Percentiles rank a stretch among this genome's conserved stretches.
Conservation (phyloP, 2,113 vertebrate species). For the Otocyon megalotis region DNA sequence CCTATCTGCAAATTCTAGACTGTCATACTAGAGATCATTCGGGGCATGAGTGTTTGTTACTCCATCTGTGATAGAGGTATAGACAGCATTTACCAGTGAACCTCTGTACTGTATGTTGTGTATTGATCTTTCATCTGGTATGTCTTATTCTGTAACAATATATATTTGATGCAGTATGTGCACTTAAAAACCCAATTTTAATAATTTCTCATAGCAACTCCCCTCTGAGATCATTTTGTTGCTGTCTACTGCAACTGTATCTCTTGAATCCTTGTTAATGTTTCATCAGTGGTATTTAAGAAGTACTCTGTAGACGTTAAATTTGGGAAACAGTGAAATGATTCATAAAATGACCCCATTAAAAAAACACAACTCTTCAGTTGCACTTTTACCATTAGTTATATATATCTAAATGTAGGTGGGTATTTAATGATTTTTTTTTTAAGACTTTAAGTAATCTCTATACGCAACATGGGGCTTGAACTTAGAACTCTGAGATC, state of each 20-base stretch:
- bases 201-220: background rate
- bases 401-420: background rate
- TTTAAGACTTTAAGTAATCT: background rate
- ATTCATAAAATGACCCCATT: background rate
- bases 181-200: background rate
- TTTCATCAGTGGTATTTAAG: background rate
- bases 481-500: background rate
- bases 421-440: background rate
- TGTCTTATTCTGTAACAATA: background rate
- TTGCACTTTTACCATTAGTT: background rate
- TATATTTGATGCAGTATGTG: background rate
- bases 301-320: background rate
- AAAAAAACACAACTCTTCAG: background rate
- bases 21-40: background rate
- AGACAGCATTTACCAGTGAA: background rate
- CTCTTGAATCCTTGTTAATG: constrained; percentile 27
- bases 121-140: background rate
- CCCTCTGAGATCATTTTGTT: background rate
- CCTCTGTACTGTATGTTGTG: background rate
- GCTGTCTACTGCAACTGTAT: background rate
- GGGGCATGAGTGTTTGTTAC: background rate
- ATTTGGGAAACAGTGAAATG: constrained; percentile 13
- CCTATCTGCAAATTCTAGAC: background rate
- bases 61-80: background rate
- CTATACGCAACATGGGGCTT: background rate